Conservation (phyloP, 1,140 invertebrate genomes). For the Stegodyphus mimosarum region DNA sequence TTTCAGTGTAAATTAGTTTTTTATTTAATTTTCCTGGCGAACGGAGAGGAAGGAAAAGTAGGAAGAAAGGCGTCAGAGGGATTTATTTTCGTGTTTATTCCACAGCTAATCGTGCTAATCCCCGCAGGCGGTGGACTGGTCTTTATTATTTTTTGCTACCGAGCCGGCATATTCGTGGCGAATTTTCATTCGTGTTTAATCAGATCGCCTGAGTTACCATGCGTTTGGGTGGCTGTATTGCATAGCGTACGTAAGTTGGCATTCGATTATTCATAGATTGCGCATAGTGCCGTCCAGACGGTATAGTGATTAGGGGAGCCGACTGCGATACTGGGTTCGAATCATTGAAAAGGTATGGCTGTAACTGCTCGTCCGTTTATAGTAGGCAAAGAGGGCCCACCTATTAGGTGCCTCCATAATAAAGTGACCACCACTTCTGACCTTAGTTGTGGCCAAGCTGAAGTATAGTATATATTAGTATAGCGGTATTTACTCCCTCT, state of each 20-base stretch:
- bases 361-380: too few relatives aligned
- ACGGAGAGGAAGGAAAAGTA: background rate
- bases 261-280: background rate
- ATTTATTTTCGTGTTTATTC: slow-evolving; percentile 13
- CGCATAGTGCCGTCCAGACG: background rate
- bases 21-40: background rate
- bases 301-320: too few relatives aligned
- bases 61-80: background rate
- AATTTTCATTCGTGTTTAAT: background rate
- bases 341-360: too few relatives aligned
- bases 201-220: background rate
- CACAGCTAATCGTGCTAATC: slow-evolving; percentile 17
- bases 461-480: too few relatives aligned
- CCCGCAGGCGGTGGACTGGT: background rate
- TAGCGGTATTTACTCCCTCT: too few relatives aligned
- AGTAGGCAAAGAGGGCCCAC: too few relatives aligned
- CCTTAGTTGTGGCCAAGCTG: too few relatives aligned
- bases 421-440: too few relatives aligned
- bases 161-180: too few relatives aligned
- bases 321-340: too few relatives aligned
- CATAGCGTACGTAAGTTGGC: background rate
- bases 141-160: background rate
- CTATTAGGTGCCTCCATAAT: too few relatives aligned
- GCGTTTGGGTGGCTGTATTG: too few relatives aligned
- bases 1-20: slow-evolving; percentile 11